Evolutionary conservation across 2,888 invertebrate genomes (phyloP).

Genomic region (Slavum lentiscoides): DNA sequence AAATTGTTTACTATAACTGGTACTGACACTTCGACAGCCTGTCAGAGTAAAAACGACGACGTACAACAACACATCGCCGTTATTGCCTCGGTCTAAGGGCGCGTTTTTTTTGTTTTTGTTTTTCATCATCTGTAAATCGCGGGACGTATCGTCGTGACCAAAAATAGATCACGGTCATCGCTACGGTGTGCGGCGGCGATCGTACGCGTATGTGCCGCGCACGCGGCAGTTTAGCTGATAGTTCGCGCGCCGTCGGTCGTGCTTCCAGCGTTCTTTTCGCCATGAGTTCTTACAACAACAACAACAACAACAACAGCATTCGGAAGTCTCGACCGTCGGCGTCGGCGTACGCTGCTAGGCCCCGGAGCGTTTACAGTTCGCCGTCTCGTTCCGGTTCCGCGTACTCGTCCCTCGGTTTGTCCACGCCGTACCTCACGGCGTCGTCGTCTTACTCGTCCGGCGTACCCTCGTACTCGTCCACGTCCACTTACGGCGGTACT

Average conservation of each 20-base stretch:
- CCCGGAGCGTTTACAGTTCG: slow-evolving; percentile 44
- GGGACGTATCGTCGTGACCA: slow-evolving; percentile 8
- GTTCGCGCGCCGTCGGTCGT: too few species aligned
- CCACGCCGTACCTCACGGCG: slow-evolving; percentile 54
- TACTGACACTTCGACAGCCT: too few species aligned
- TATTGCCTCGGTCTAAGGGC: background rate
- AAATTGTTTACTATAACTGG: too few species aligned
- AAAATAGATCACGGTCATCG: slow-evolving; percentile 51
- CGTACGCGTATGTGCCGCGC: background rate
- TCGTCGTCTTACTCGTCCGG: slow-evolving; percentile 57
- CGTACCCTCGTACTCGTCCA: slow-evolving; percentile 56
- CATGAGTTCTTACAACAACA: slow-evolving; percentile 47
- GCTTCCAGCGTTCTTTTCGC: background rate
- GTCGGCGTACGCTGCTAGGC: slow-evolving; percentile 50
- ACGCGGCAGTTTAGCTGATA: background rate
- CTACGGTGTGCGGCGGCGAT: background rate
- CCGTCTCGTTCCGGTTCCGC: slow-evolving; percentile 51
- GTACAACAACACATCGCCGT: background rate
- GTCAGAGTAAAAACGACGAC: background rate
- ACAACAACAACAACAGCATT: slow-evolving; percentile 22
- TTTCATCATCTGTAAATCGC: slow-evolving; percentile 1
- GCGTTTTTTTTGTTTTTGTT: slow-evolving; percentile 20
- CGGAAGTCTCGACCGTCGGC: slow-evolving; percentile 45
- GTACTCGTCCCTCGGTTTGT: slow-evolving; percentile 46
- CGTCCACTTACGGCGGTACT: slow-evolving; percentile 67